Conservation (phyloP, 2,888 invertebrate genomes). For the Eupithecia vulgata region DNA sequence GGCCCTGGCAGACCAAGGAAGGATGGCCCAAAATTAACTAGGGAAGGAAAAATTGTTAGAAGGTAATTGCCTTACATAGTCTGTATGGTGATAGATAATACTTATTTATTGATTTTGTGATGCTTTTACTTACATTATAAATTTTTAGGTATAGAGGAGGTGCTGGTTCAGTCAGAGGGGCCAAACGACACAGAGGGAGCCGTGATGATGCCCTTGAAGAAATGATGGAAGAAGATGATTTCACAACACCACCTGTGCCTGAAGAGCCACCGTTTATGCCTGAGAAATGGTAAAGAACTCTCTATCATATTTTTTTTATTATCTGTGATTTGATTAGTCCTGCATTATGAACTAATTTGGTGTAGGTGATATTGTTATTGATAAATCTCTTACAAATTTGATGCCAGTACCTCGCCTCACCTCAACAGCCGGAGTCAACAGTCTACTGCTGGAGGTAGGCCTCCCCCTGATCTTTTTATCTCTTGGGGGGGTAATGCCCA, state of each 20-base stretch:
- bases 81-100: background rate
- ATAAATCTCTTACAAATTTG: background rate
- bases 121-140: background rate
- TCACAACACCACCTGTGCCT: constrained; percentile 84
- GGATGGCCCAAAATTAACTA: constrained; percentile 85
- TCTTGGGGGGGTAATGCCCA: no score
- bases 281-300: constrained; percentile 88
- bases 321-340: background rate
- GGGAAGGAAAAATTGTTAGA: constrained; percentile 80
- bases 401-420: no score
- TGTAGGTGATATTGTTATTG: background rate
- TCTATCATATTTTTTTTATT: background rate
- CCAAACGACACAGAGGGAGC: constrained; percentile 79
- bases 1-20: constrained; percentile 92
- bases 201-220: constrained; percentile 80
- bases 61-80: constrained; percentile 59
- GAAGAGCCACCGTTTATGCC: constrained; percentile 92
- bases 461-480: no score
- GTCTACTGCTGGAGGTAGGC: no score
- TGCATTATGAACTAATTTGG: background rate
- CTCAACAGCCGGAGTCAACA: no score
- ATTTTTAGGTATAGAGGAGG: constrained; percentile 68
- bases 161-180: constrained; percentile 79
- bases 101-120: background rate
- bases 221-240: constrained; percentile 81